These are phyloP conservation scores for Laterallus jamaicensis DNA, from an alignment of 2,113 vertebrate species.

Conservation along the genomic window DNA sequence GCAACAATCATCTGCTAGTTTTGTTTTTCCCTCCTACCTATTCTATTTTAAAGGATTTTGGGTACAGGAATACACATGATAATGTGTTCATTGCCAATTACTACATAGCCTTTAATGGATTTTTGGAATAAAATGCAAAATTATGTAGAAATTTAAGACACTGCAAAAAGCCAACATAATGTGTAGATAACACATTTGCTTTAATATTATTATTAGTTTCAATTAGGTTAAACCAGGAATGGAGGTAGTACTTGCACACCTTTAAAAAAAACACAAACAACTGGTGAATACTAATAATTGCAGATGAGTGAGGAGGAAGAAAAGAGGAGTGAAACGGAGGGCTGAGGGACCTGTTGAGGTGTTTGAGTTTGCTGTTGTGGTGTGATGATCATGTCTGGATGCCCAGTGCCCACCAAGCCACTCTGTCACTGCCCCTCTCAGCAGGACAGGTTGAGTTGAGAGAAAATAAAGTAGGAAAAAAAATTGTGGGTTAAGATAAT, in stretches of 20 bases:
- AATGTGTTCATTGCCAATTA: neutral
- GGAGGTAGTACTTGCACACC: neutral
- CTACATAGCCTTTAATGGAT: neutral
- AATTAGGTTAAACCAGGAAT: neutral
- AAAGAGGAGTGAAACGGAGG: neutral
- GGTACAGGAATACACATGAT: neutral
- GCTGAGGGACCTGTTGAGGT: rapidly evolving
- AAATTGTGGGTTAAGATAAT: too few relatives aligned
- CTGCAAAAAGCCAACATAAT: neutral
- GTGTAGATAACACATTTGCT: neutral
- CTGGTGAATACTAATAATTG: neutral
- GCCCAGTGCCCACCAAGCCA: too few relatives aligned
- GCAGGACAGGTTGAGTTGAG: too few relatives aligned
- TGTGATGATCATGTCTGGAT: too few relatives aligned
- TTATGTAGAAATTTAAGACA: neutral
- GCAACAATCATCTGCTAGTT: neutral
- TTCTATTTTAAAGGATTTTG: neutral
- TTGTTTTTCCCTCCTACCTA: neutral
- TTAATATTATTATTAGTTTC: neutral
- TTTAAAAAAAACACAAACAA: too few relatives aligned
- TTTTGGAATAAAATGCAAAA: neutral
- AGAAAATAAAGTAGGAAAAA: too few relatives aligned
- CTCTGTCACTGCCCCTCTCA: too few relatives aligned
- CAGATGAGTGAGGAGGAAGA: neutral
- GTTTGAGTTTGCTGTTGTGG: neutral